A percentile compares a stretch with the other conserved stretches of the same genome.
Conservation (phyloP, 2,797 vertebrate species). For the Tiaroga cobitis region DNA sequence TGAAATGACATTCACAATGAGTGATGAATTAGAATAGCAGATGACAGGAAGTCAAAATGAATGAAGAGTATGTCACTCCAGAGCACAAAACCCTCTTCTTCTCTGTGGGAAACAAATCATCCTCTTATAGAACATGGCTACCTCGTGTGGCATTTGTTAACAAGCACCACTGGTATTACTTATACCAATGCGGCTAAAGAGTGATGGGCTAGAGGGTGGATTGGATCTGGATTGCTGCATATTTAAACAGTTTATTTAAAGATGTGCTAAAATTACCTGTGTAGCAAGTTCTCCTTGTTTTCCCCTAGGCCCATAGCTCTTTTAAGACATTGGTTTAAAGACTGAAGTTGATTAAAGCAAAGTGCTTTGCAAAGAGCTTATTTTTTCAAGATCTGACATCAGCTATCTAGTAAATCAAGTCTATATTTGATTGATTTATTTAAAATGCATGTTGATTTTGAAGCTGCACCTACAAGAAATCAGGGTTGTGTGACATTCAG, state of each 20-base stretch:
- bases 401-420: constrained; percentile 22
- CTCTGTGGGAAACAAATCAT: neutral
- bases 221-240: constrained; percentile 21
- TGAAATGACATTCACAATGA: constrained; percentile 24
- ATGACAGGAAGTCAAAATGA: constrained; percentile 26
- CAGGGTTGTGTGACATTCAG: neutral
- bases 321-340: constrained; percentile 52
- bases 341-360: constrained; percentile 46
- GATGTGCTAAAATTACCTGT: constrained; percentile 28
- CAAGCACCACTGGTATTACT: neutral
- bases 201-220: constrained; percentile 16
- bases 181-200: neutral
- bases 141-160: constrained; percentile 13
- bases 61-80: constrained; percentile 9
- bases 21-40: constrained; percentile 34
- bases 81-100: constrained; percentile 8
- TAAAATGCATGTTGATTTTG: constrained; percentile 44
- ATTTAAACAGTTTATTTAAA: constrained; percentile 32
- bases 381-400: constrained; percentile 22
- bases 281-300: neutral
- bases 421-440: constrained; percentile 45
- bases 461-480: neutral
- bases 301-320: constrained; percentile 22
- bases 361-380: constrained; percentile 31
- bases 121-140: constrained; percentile 7